phyloP scores from a whole-genome alignment of 2,797 vertebrate genomes.

The Gouania willdenowi region DNA sequence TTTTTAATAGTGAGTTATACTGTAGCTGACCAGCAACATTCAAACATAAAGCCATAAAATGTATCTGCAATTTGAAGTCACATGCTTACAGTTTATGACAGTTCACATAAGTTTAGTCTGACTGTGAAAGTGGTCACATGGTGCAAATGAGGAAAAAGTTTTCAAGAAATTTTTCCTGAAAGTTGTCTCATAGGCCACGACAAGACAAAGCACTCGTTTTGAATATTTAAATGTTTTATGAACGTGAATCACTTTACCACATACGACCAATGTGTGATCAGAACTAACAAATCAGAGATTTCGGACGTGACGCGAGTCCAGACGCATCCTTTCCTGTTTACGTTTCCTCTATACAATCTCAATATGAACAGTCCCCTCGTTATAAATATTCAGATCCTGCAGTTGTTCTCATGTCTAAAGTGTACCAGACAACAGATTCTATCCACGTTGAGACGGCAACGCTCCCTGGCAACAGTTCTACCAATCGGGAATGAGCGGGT shows the following conservation, averaged over 20 bases:
- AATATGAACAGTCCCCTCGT: slow-evolving; percentile 68
- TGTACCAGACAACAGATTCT: slow-evolving; percentile 77
- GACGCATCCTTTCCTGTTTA: slow-evolving; percentile 18
- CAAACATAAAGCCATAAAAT: slow-evolving; percentile 24
- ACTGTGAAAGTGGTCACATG: slow-evolving; percentile 12
- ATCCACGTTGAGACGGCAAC: slow-evolving; percentile 73
- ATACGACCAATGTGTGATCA: too few species aligned
- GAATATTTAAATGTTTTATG: too few species aligned
- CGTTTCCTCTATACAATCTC: slow-evolving; percentile 63
- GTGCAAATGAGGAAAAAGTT: too few species aligned
- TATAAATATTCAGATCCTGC: slow-evolving; percentile 85
- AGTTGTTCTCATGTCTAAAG: slow-evolving; percentile 78
- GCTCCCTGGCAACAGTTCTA: slow-evolving; percentile 79
- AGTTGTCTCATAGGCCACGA: too few species aligned
- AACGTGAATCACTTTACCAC: too few species aligned
- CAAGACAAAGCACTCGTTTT: too few species aligned
- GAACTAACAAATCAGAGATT: too few species aligned
- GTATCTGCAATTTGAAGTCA: slow-evolving; percentile 10
- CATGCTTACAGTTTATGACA: not conserved
- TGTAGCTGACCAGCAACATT: slow-evolving; percentile 20
- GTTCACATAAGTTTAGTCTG: slow-evolving; percentile 12
- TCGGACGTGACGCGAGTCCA: too few species aligned
- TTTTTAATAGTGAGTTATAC: slow-evolving; percentile 41
- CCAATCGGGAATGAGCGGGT: slow-evolving; percentile 70
- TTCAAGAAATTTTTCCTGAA: too few species aligned